Evolutionary conservation across 2,113 vertebrate genomes (phyloP).

Genomic region (Poecilia latipinna): DNA sequence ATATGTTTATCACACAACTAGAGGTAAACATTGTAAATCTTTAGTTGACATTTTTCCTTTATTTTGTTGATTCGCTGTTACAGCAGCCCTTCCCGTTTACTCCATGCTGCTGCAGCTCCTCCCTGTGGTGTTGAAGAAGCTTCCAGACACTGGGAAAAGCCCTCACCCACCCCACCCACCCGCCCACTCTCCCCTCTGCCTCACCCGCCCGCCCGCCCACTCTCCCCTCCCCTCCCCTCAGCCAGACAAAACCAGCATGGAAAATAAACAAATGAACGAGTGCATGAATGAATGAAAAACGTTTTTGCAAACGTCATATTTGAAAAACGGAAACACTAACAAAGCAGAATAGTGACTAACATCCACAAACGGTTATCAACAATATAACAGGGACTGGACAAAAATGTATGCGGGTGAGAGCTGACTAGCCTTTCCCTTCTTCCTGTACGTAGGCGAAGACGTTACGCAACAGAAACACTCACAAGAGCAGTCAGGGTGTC

Average conservation of each 20-base stretch:
- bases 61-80: too few species aligned
- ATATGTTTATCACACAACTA: too few species aligned
- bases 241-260: background rate
- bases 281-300: background rate
- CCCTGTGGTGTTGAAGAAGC: slow-evolving; percentile 32
- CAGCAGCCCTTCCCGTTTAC: background rate
- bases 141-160: background rate
- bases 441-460: background rate
- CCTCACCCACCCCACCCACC: too few species aligned
- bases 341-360: slow-evolving; percentile 25
- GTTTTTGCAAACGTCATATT: background rate
- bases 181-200: background rate
- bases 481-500: background rate
- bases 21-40: too few species aligned
- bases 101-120: slow-evolving; percentile 46
- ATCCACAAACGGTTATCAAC: slow-evolving; percentile 24
- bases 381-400: background rate
- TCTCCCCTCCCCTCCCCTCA: slow-evolving; percentile 19
- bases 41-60: too few species aligned
- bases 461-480: slow-evolving; percentile 30
- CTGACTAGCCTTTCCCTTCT: slow-evolving; percentile 12
- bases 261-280: background rate
- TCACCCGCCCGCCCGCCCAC: background rate
- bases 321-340: background rate
- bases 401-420: background rate